phyloP scores from a whole-genome alignment of 1,140 invertebrate genomes.

The Ceratoteleas bidentatus region DNA sequence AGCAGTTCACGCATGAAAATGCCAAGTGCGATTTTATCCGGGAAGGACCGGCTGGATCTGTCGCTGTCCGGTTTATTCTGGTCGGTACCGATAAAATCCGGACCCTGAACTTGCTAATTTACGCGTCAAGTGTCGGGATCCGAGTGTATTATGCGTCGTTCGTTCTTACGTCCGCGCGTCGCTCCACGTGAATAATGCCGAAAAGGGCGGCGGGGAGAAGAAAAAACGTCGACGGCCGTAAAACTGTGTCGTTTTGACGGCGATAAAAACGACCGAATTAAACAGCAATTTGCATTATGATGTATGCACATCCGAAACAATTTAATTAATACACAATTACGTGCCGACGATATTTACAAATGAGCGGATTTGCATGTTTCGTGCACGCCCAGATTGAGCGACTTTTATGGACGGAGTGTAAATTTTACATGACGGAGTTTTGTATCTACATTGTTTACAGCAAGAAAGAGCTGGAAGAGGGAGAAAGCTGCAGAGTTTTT shows the following conservation, averaged over 20 bases:
- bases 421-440: too few relatives aligned
- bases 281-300: too few relatives aligned
- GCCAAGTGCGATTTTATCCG: constrained; percentile 36
- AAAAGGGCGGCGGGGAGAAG: too few relatives aligned
- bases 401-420: too few relatives aligned
- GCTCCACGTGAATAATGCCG: too few relatives aligned
- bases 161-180: constrained; percentile 51
- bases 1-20: constrained; percentile 29
- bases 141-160: constrained; percentile 9
- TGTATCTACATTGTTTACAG: too few relatives aligned
- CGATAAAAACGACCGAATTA: too few relatives aligned
- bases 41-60: constrained; percentile 39
- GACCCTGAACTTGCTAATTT: constrained; percentile 27
- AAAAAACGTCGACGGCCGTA: too few relatives aligned
- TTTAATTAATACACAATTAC: constrained; percentile 17
- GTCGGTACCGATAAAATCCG: constrained; percentile 47
- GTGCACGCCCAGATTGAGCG: background rate
- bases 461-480: too few relatives aligned
- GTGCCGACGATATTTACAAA: background rate
- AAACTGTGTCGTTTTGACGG: too few relatives aligned
- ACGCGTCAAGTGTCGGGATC: constrained; percentile 32
- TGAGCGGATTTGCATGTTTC: constrained; percentile 10
- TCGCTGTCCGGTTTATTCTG: constrained; percentile 51
- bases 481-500: too few relatives aligned
- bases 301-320: constrained; percentile 1